A percentile compares a stretch with the other conserved stretches of the same genome.
These are phyloP conservation scores for Cotesia glomerata DNA, from an alignment of 1,140 invertebrate genomes.

Conservation along the genomic window DNA sequence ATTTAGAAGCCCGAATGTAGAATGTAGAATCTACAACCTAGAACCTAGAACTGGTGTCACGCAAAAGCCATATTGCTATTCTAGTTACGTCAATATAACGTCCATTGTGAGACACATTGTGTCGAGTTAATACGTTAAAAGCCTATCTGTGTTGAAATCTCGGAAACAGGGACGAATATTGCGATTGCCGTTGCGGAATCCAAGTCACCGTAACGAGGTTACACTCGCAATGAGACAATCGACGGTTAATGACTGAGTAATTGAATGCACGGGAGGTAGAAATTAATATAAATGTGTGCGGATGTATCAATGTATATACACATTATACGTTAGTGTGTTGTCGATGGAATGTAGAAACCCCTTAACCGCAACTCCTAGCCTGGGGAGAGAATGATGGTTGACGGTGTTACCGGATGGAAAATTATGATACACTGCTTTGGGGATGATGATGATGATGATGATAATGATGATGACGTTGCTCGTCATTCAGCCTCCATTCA, in stretches of 20 bases:
- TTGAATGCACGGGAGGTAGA: constrained; percentile 43
- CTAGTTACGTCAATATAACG: constrained; percentile 46
- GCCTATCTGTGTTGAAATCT: constrained; percentile 62
- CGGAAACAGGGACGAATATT: constrained; percentile 50
- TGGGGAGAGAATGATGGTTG: neutral
- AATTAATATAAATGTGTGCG: neutral
- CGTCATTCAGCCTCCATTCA: constrained; percentile 16
- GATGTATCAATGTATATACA: neutral
- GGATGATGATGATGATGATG: constrained; percentile 22
- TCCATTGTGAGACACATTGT: constrained; percentile 58
- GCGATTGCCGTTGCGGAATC: constrained; percentile 53
- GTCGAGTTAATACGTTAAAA: constrained; percentile 62
- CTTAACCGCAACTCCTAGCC: neutral
- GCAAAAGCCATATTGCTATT: constrained; percentile 54
- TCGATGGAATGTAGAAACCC: neutral
- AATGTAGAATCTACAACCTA: constrained; percentile 32
- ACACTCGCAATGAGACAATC: constrained; percentile 56
- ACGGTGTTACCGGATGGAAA: constrained; percentile 22
- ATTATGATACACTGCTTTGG: constrained; percentile 11
- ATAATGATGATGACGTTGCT: constrained; percentile 10
- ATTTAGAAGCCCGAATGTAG: too few relatives aligned
- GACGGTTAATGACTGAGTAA: constrained; percentile 61
- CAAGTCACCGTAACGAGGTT: constrained; percentile 59
- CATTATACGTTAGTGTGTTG: neutral
- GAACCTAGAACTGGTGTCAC: neutral